Conservation (phyloP, 1,140 invertebrate genomes). For the Chelonus insularis region DNA sequence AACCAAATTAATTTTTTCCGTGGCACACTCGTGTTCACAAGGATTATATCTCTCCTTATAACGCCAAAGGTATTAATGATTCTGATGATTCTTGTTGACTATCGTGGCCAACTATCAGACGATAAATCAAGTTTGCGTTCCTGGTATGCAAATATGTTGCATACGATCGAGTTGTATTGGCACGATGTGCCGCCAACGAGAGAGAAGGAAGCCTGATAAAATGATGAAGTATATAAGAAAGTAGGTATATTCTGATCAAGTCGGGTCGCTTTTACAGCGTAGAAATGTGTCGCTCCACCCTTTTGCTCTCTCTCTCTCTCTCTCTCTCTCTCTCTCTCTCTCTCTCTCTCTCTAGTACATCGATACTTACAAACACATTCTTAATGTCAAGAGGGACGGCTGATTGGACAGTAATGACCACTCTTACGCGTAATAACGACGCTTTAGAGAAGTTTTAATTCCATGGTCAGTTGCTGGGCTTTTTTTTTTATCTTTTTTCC, state of each 20-base stretch:
- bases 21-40: too few relatives aligned
- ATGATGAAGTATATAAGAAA: background rate
- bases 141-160: conserved; percentile 34
- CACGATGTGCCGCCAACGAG: conserved; percentile 18
- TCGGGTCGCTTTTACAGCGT: background rate
- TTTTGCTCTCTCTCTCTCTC: background rate
- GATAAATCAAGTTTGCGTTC: conserved; percentile 31
- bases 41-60: background rate
- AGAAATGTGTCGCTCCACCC: background rate
- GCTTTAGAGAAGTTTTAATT: conserved; percentile 29
- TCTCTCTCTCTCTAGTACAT: background rate
- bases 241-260: background rate
- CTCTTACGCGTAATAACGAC: conserved; percentile 29
- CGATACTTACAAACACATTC: background rate
- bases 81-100: conserved; percentile 27
- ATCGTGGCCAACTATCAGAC: conserved; percentile 14
- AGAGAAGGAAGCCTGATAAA: background rate
- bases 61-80: conserved; percentile 27
- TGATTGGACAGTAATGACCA: conserved; percentile 32
- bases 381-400: conserved; percentile 8
- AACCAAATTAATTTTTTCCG: too few relatives aligned
- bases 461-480: background rate
- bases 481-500: background rate
- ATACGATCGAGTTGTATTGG: conserved; percentile 28
- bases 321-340: background rate